Evolutionary conservation across 2,797 vertebrate species (phyloP).

Genomic region (Crocodylus rhombifer): DNA sequence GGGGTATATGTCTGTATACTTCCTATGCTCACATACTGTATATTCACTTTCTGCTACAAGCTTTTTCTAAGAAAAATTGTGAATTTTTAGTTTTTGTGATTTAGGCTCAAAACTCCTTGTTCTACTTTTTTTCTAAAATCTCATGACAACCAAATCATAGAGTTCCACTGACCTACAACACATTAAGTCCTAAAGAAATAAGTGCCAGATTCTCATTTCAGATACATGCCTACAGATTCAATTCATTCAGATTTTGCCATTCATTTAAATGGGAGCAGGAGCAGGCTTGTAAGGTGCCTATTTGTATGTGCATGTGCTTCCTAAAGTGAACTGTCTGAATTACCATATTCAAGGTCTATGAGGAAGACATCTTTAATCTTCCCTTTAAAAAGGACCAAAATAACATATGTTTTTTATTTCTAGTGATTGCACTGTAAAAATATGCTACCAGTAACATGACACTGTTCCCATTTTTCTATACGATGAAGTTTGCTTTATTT

Average conservation of each 20-base stretch:
- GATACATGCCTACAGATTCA: rapidly evolving
- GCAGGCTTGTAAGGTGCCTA: neutral
- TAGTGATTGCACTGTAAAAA: neutral
- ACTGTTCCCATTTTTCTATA: neutral
- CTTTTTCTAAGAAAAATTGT: conserved; percentile 53
- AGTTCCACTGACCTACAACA: neutral
- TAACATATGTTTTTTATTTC: neutral
- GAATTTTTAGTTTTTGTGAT: conserved; percentile 28
- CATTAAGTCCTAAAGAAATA: neutral
- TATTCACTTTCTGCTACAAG: conserved; percentile 59
- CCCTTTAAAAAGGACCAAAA: neutral
- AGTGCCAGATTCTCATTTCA: rapidly evolving
- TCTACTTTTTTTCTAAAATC: neutral
- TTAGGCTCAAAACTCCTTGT: conserved; percentile 3
- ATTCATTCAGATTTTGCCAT: neutral
- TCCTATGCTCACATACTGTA: conserved; percentile 47
- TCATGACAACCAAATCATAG: neutral
- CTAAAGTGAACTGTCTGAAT: neutral
- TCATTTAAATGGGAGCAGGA: neutral
- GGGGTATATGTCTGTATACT: conserved; percentile 49
- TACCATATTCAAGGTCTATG: neutral
- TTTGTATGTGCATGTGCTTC: neutral
- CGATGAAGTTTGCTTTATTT: neutral
- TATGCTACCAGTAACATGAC: neutral
- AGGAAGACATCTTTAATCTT: neutral